Evolutionary conservation across 2,797 vertebrate genomes (phyloP).

Genomic region (Siniperca undulata): DNA sequence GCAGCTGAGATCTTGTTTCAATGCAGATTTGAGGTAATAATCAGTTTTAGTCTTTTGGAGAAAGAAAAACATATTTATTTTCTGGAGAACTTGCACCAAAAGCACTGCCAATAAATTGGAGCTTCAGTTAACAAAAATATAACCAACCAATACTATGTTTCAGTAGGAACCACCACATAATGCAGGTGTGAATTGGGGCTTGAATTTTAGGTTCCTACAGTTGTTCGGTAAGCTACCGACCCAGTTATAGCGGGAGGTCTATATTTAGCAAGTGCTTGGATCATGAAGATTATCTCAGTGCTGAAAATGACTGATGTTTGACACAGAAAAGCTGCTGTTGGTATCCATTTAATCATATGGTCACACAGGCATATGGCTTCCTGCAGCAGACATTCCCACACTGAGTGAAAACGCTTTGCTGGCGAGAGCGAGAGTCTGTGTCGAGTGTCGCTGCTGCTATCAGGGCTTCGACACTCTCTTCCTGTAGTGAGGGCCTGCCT

Average conservation of each 20-base stretch:
- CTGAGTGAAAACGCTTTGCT: not conserved
- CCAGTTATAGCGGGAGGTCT: constrained; percentile 58
- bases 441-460: constrained; percentile 47
- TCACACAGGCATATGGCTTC: constrained; percentile 47
- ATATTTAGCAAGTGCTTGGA: constrained; percentile 72
- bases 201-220: constrained; percentile 30
- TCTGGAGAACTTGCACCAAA: not conserved
- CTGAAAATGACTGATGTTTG: constrained; percentile 68
- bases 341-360: constrained; percentile 60
- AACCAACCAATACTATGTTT: not conserved
- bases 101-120: not conserved
- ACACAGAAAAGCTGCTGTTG: constrained; percentile 61
- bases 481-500: constrained; percentile 52
- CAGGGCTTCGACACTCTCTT: constrained; percentile 64
- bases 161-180: not conserved
- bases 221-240: constrained; percentile 50
- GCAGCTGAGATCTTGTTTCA: not conserved
- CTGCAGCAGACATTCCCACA: constrained; percentile 19
- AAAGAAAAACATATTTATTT: not conserved
- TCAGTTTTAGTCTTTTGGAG: not conserved
- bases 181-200: constrained; percentile 25
- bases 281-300: constrained; percentile 67
- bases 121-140: not conserved
- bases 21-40: not conserved
- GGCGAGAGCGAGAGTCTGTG: not conserved